These are phyloP conservation scores for Drosophila sturtevanti DNA, from an alignment of 1,140 invertebrate genomes.

Conservation along the genomic window DNA sequence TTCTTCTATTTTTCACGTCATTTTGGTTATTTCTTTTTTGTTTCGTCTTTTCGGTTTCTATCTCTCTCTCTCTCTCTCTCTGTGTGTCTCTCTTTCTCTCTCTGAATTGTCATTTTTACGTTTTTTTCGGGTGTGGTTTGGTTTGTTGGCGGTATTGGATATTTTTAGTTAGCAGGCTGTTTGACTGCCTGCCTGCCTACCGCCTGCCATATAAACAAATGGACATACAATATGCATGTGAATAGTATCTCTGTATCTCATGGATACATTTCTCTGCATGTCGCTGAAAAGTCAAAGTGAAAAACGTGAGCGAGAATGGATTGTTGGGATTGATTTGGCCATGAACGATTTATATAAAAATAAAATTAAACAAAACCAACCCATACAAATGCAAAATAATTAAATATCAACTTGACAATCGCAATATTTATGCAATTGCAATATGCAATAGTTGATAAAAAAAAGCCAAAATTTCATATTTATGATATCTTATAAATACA, in stretches of 20 bases:
- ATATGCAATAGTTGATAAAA: slow-evolving; percentile 1
- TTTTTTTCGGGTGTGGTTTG: slow-evolving; percentile 33
- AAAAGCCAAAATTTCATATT: slow-evolving; percentile 21
- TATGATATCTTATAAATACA: slow-evolving; percentile 32
- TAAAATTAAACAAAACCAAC: slow-evolving; percentile 19
- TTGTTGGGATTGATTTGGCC: slow-evolving; percentile 65
- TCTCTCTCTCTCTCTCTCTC: background rate
- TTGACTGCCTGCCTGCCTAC: slow-evolving; percentile 24
- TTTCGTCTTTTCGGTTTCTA: background rate
- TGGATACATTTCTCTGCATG: background rate
- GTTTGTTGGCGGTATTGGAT: slow-evolving; percentile 25
- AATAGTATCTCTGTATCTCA: slow-evolving; percentile 2
- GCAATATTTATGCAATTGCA: too few relatives aligned
- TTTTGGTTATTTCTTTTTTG: slow-evolving; percentile 48
- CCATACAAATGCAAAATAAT: slow-evolving; percentile 48
- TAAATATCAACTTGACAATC: slow-evolving; percentile 58
- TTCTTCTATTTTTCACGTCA: slow-evolving; percentile 60
- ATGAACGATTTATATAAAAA: slow-evolving; percentile 43
- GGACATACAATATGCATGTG: slow-evolving; percentile 31
- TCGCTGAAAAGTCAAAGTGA: slow-evolving; percentile 60
- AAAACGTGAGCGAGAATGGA: slow-evolving; percentile 50
- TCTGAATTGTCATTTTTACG: slow-evolving; percentile 41
- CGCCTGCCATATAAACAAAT: slow-evolving; percentile 6
- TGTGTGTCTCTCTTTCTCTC: too few relatives aligned
- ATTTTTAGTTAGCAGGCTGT: slow-evolving; percentile 48